These are phyloP conservation scores for Aleadryas rufinucha DNA, from an alignment of 2,113 vertebrate genomes.

Conservation along the genomic window DNA sequence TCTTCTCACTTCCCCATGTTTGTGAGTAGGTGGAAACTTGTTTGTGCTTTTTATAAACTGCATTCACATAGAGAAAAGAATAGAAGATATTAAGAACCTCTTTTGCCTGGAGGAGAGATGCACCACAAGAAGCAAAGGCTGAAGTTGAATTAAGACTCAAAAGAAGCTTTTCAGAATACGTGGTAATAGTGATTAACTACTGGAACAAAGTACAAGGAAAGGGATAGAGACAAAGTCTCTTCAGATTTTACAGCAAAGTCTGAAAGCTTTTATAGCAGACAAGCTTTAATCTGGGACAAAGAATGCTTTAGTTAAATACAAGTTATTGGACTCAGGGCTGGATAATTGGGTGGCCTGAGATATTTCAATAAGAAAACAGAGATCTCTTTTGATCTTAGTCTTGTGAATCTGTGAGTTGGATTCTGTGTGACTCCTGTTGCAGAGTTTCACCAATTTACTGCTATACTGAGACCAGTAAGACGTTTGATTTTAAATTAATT, in stretches of 20 bases:
- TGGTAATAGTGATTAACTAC: conserved; percentile 24
- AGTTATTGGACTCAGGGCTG: neutral
- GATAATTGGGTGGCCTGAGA: neutral
- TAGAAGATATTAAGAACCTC: neutral
- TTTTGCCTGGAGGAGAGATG: neutral
- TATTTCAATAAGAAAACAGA: conserved; percentile 8
- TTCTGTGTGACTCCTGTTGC: neutral
- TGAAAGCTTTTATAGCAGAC: neutral
- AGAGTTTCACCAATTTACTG: neutral
- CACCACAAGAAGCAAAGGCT: neutral
- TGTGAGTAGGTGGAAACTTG: neutral
- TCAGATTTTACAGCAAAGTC: conserved; percentile 13
- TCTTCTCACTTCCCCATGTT: neutral
- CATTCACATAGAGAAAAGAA: neutral
- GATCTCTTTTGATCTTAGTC: neutral
- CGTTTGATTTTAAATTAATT: neutral
- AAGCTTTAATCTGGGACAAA: conserved; percentile 38
- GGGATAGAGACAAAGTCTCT: neutral
- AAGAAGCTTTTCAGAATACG: conserved; percentile 26
- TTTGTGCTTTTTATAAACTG: neutral
- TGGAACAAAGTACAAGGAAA: conserved; percentile 18
- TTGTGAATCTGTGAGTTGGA: neutral
- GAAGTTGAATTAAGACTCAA: conserved; percentile 15
- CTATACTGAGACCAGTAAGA: fast-evolving
- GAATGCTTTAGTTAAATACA: conserved; percentile 11